These are phyloP conservation scores for Agrilus mali DNA, from an alignment of 2,888 invertebrate species.

Conservation along the genomic window DNA sequence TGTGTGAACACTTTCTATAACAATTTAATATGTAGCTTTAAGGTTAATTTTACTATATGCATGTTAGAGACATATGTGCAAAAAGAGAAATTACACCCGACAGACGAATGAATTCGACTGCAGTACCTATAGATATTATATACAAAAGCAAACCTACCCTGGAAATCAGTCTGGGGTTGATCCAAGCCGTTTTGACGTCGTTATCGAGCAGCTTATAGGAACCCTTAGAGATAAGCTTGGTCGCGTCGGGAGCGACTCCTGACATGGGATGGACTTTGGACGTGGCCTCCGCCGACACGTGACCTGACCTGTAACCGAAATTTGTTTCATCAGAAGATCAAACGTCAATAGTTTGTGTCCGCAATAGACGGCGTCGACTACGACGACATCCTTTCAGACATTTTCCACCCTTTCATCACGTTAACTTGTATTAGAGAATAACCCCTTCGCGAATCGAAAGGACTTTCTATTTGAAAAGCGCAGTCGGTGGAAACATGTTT, in stretches of 20 bases:
- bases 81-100: too few species aligned
- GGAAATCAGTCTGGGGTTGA: constrained; percentile 44
- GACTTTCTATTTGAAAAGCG: too few species aligned
- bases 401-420: not conserved
- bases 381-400: not conserved
- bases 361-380: too few species aligned
- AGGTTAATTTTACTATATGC: too few species aligned
- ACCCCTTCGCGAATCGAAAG: too few species aligned
- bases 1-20: too few species aligned
- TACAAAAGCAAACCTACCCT: constrained; percentile 34
- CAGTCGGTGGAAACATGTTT: too few species aligned
- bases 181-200: constrained; percentile 45
- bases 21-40: too few species aligned
- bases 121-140: not conserved
- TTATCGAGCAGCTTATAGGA: constrained; percentile 42
- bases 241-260: constrained; percentile 21
- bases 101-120: too few species aligned
- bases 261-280: constrained; percentile 16
- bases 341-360: constrained; percentile 1
- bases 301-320: constrained; percentile 21
- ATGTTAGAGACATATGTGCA: too few species aligned
- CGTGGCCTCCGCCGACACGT: constrained; percentile 20
- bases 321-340: not conserved
- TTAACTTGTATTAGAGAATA: too few species aligned
- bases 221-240: constrained; percentile 36